Conservation (phyloP, 2,113 vertebrate species). For the Dicerorhinus sumatrensis region DNA sequence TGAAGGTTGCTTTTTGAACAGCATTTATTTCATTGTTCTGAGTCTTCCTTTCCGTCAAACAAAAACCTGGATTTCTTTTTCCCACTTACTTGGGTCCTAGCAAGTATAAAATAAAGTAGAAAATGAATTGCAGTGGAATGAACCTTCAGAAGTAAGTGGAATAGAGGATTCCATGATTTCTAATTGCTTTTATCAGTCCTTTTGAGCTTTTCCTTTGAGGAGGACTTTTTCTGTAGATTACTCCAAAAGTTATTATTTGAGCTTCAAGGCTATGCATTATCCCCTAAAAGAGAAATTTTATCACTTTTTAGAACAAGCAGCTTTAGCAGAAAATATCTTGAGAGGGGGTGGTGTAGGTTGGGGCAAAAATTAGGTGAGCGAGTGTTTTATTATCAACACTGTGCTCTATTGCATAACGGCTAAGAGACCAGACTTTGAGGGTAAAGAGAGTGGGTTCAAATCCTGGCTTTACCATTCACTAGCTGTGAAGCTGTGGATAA, state of each 20-base stretch:
- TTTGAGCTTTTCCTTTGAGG: slow-evolving; percentile 36
- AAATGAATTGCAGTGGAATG: background rate
- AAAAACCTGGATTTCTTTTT: background rate
- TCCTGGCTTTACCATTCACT: background rate
- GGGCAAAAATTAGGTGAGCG: background rate
- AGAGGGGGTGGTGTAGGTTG: background rate
- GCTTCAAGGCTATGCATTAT: background rate
- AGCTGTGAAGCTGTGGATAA: background rate
- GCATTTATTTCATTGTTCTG: background rate
- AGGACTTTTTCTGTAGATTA: background rate
- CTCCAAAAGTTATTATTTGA: background rate
- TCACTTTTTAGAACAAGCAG: background rate
- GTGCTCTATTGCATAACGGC: background rate
- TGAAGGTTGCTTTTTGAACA: background rate
- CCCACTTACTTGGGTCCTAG: background rate
- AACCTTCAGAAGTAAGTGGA: slow-evolving; percentile 28
- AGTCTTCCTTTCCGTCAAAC: background rate
- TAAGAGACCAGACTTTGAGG: background rate
- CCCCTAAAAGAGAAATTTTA: slow-evolving; percentile 16
- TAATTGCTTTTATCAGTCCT: slow-evolving; percentile 42
- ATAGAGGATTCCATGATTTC: slow-evolving; percentile 39
- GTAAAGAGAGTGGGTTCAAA: background rate
- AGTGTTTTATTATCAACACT: background rate
- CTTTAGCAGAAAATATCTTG: slow-evolving; percentile 24
- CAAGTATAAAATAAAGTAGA: slow-evolving; percentile 9